phyloP scores from a whole-genome alignment of 37 sponge, comb jelly and placozoan species.

The Halichondria panicea region DNA sequence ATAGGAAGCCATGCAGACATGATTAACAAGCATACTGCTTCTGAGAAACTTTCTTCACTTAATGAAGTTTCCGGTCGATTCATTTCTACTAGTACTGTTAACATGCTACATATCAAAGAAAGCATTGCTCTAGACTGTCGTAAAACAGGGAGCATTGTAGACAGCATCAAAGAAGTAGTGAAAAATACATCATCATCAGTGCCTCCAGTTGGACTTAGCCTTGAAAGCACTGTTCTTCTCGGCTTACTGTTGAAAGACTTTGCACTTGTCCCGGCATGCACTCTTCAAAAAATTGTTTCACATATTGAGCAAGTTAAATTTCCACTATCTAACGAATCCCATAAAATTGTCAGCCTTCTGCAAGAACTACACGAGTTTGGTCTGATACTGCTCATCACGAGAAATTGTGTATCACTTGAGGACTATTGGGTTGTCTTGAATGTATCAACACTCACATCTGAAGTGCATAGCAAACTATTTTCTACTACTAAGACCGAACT shows the following conservation, averaged over 20 bases:
- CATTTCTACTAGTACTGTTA: too few relatives aligned
- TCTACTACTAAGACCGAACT: neutral
- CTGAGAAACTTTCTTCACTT: too few relatives aligned
- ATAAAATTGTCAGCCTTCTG: neutral
- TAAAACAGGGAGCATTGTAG: too few relatives aligned
- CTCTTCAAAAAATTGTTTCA: neutral
- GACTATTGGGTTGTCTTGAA: neutral
- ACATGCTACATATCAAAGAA: too few relatives aligned
- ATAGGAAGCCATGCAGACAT: constrained; percentile 28
- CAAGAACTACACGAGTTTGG: neutral
- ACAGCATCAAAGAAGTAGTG: too few relatives aligned
- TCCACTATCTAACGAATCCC: neutral
- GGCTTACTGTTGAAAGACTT: neutral
- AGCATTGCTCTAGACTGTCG: too few relatives aligned
- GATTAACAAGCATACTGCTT: too few relatives aligned
- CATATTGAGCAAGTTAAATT: neutral
- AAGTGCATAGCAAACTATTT: neutral
- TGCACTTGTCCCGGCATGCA: neutral
- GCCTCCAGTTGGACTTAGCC: too few relatives aligned
- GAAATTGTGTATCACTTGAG: neutral
- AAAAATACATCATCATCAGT: too few relatives aligned
- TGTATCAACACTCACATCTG: neutral
- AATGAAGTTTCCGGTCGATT: too few relatives aligned
- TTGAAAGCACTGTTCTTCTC: neutral
- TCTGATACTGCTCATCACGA: neutral